Percentiles rank a stretch among this genome's conserved stretches.
Evolutionary conservation across 2,888 invertebrate species (phyloP).

Genomic region (Tineola bisselliella): DNA sequence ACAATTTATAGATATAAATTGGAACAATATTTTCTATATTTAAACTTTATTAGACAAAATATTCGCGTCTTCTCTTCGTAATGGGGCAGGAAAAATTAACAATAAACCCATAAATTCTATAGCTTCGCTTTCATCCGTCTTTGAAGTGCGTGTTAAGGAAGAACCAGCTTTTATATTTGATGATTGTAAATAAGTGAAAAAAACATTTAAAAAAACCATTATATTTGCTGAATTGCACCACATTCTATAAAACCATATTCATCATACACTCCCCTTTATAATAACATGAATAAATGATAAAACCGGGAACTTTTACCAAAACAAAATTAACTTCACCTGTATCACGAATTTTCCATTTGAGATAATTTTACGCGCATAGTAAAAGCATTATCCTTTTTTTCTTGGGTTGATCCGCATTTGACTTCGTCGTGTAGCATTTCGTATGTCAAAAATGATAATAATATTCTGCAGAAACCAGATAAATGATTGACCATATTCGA

Average conservation of each 20-base stretch:
- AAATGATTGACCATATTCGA: too few relatives aligned
- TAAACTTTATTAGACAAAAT: too few relatives aligned
- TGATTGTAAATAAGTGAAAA: background rate
- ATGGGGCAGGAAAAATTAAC: too few relatives aligned
- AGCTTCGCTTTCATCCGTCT: too few relatives aligned
- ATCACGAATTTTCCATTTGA: constrained; percentile 6
- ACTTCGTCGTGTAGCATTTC: too few relatives aligned
- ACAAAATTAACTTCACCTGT: constrained; percentile 2
- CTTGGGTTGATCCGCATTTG: background rate
- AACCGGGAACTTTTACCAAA: background rate
- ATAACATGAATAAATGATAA: constrained; percentile 4
- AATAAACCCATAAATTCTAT: too few relatives aligned
- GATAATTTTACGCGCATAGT: background rate
- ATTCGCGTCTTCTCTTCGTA: too few relatives aligned
- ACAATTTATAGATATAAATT: background rate
- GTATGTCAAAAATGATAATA: too few relatives aligned
- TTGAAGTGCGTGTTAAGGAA: background rate
- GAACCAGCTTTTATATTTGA: background rate
- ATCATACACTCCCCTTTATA: background rate
- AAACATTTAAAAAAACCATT: background rate
- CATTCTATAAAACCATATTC: background rate
- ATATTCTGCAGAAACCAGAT: too few relatives aligned
- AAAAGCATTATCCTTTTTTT: background rate
- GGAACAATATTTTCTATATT: too few relatives aligned
- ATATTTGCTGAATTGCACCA: background rate